Evolutionary conservation across 2,797 vertebrate genomes (phyloP).

Genomic region (Natrix natrix): DNA sequence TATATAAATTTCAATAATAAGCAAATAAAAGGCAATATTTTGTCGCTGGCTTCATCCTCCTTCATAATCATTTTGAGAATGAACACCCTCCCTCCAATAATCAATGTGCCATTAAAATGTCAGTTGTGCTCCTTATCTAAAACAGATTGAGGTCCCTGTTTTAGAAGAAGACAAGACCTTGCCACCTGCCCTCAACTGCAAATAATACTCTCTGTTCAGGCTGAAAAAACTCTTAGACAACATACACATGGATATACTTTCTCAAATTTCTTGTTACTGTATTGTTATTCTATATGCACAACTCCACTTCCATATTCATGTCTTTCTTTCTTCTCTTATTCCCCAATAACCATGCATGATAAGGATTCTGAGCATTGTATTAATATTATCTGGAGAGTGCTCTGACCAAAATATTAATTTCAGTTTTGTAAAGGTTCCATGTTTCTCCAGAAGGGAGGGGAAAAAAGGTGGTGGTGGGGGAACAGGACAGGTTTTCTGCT

Average conservation of each 20-base stretch:
- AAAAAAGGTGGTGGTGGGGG: not conserved
- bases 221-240: not conserved
- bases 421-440: not conserved
- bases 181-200: not conserved
- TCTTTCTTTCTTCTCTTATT: not conserved
- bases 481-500: not conserved
- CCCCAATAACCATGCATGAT: not conserved
- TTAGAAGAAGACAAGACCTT: not conserved
- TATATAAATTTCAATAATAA: not conserved
- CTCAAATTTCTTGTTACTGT: not conserved
- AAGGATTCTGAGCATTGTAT: not conserved
- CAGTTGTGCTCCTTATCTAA: not conserved
- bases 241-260: not conserved
- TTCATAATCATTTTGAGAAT: not conserved
- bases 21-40: not conserved
- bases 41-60: not conserved
- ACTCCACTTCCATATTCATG: not conserved
- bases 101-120: not conserved
- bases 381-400: not conserved
- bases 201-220: not conserved
- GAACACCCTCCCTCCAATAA: not conserved
- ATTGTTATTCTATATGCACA: not conserved
- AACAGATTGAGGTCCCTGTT: not conserved
- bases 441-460: not conserved
- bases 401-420: not conserved